A percentile compares a stretch with the other conserved stretches of the same genome.
phyloP scores from a whole-genome alignment of 2,888 invertebrate genomes.

The Hydraecia micacea region DNA sequence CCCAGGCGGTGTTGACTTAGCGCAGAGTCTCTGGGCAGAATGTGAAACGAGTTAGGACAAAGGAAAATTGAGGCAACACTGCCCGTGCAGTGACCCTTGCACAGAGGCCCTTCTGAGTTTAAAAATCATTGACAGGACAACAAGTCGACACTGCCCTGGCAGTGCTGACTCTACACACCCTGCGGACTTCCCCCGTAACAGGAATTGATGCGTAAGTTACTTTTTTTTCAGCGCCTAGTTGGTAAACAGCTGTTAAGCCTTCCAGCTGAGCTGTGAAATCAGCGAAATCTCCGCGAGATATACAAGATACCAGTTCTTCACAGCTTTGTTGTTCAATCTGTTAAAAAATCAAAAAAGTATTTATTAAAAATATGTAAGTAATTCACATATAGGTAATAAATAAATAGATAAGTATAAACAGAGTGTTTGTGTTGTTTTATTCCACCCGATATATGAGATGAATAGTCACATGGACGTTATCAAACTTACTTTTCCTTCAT shows the following conservation, averaged over 20 bases:
- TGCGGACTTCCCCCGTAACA: conserved; percentile 64
- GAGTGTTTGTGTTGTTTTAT: not conserved
- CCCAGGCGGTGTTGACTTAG: conserved; percentile 59
- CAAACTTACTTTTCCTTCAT: conserved; percentile 94
- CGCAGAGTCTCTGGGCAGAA: conserved; percentile 49
- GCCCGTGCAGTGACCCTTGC: conserved; percentile 10
- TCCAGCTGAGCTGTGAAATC: conserved; percentile 98
- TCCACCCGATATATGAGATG: conserved; percentile 14
- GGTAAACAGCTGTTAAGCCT: conserved; percentile 97
- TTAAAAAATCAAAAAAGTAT: conserved; percentile 15
- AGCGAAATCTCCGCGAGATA: conserved; percentile 96
- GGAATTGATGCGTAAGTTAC: conserved; percentile 69
- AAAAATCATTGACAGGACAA: not conserved
- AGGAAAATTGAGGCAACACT: conserved; percentile 7
- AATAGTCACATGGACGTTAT: conserved; percentile 13
- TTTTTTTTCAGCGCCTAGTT: conserved; percentile 98
- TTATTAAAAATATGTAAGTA: conserved; percentile 8
- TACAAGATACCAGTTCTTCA: conserved; percentile 95
- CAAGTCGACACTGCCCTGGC: conserved; percentile 54
- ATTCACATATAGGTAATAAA: not conserved
- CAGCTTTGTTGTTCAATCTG: conserved; percentile 95
- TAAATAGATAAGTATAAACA: conserved; percentile 5
- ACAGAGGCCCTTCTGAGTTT: conserved; percentile 46
- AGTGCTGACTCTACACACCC: conserved; percentile 61
- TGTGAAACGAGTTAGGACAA: not conserved